Evolutionary conservation across 2,797 vertebrate genomes (phyloP).

Genomic region (Phoxinus dragarum): DNA sequence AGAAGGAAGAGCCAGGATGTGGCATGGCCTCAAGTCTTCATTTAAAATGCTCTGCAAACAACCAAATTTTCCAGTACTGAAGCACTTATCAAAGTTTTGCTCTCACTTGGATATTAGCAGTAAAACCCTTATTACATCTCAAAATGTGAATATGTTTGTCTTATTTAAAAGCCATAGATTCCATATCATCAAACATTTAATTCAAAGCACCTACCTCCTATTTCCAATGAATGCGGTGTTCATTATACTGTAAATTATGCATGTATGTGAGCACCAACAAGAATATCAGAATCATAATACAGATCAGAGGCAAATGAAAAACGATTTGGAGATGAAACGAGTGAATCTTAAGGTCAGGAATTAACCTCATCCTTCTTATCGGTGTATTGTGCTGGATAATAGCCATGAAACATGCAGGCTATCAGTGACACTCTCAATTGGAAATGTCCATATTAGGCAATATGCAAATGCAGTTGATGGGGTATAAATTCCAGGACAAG

Average conservation of each 20-base stretch:
- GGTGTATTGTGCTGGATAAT: constrained; percentile 72
- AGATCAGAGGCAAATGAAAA: constrained; percentile 64
- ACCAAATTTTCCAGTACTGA: constrained; percentile 30
- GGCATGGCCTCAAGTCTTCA: constrained; percentile 59
- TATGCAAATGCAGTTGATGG: constrained; percentile 82
- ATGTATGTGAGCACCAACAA: constrained; percentile 57
- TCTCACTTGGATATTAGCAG: constrained; percentile 13
- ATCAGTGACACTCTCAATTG: constrained; percentile 81
- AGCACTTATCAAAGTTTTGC: constrained; percentile 40
- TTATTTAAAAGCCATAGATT: constrained; percentile 36
- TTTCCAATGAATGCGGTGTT: constrained; percentile 47
- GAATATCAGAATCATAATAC: constrained; percentile 56
- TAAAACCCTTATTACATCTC: background rate
- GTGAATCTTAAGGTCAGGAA: constrained; percentile 77
- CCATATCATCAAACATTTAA: constrained; percentile 40
- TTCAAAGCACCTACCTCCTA: constrained; percentile 19
- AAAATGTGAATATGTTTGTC: background rate
- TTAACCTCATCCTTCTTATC: constrained; percentile 81
- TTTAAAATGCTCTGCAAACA: constrained; percentile 51
- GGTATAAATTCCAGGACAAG: constrained; percentile 78
- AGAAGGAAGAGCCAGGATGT: constrained; percentile 55
- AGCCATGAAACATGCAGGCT: constrained; percentile 72
- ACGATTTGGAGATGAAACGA: constrained; percentile 63
- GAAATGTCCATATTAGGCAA: constrained; percentile 83
- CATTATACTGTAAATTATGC: constrained; percentile 55